Conservation (phyloP, 2,113 vertebrate species). For the Suncus etruscus region DNA sequence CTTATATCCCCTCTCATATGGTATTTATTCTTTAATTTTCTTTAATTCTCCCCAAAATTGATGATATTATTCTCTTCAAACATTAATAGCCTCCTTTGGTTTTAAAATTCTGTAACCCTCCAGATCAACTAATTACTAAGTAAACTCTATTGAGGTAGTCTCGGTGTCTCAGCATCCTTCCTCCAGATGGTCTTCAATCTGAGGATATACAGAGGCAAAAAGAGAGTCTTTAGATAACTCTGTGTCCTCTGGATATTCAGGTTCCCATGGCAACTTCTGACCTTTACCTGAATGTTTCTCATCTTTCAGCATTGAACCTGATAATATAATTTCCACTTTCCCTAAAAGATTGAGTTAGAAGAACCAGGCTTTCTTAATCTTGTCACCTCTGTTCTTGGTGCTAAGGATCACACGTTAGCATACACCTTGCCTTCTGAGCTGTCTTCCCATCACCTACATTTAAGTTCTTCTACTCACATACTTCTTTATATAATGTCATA, state of each 20-base stretch:
- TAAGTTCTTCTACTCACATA: not conserved
- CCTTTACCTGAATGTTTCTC: not conserved
- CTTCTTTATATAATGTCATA: not conserved
- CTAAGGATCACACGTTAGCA: too few species aligned
- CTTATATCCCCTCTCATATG: too few species aligned
- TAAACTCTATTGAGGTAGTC: not conserved
- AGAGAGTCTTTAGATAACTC: not conserved
- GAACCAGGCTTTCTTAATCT: too few species aligned
- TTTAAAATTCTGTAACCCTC: slow-evolving; percentile 8
- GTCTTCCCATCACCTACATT: too few species aligned
- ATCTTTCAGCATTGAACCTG: not conserved
- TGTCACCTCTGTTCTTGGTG: not conserved
- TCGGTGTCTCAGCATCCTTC: not conserved
- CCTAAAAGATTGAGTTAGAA: too few species aligned
- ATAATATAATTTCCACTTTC: not conserved
- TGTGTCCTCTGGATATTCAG: not conserved
- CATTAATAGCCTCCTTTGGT: too few species aligned
- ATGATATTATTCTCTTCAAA: too few species aligned
- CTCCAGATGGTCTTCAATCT: not conserved
- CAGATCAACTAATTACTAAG: not conserved
- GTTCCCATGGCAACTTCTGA: not conserved
- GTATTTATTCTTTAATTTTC: too few species aligned
- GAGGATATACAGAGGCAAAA: too few species aligned
- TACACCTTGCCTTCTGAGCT: too few species aligned
- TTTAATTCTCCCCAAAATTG: too few species aligned